Evolutionary conservation across 1,140 invertebrate species (phyloP).

Genomic region (Carcinoscorpius rotundicauda): DNA sequence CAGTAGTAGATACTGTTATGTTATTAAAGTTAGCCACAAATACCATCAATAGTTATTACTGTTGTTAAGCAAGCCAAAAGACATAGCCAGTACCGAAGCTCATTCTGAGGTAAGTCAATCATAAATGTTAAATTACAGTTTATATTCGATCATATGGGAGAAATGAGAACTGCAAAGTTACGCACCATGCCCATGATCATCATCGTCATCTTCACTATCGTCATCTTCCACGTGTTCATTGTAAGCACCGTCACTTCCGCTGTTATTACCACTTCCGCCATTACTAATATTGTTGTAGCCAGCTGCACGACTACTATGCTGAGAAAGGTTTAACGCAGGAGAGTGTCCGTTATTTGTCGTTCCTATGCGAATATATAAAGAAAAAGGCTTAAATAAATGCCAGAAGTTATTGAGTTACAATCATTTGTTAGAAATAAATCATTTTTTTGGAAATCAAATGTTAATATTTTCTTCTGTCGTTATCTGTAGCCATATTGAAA

Average conservation of each 20-base stretch:
- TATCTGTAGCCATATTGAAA: too few species aligned
- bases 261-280: constrained; percentile 33
- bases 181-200: constrained; percentile 28
- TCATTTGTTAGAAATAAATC: too few species aligned
- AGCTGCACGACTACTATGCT: constrained; percentile 46
- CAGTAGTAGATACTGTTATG: too few species aligned
- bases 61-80: too few species aligned
- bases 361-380: not conserved
- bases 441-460: too few species aligned
- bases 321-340: constrained; percentile 77
- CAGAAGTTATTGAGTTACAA: too few species aligned
- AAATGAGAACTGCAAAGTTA: not conserved
- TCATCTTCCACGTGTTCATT: constrained; percentile 47
- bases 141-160: not conserved
- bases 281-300: constrained; percentile 25
- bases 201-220: constrained; percentile 47
- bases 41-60: too few species aligned
- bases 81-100: not conserved
- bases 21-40: too few species aligned
- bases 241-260: constrained; percentile 44
- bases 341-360: constrained; percentile 64
- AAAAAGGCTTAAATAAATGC: too few species aligned
- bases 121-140: not conserved
- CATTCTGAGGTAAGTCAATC: not conserved
- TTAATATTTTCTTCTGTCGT: too few species aligned